Base-by-base conservation (phyloP, 2,113 vertebrate genomes). In the Seriola dumerili region DNA sequence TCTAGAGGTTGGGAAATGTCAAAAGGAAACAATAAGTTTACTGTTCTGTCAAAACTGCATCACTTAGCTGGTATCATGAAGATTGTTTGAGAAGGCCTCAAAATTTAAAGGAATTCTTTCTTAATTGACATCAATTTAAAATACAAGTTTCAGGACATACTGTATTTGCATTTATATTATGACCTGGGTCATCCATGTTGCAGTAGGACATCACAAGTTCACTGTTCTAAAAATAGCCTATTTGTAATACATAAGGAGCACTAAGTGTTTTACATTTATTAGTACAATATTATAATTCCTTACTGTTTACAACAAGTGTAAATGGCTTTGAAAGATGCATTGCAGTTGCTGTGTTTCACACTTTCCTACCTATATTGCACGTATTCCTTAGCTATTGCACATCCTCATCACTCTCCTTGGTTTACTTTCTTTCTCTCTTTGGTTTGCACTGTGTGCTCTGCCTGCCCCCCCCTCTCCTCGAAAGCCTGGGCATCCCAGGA, bases 401-500 rank as follows among this genome's bases (percentile, higher is more conserved):
- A 88, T 86, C 81, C 77, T 88, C 81, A 88, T 86, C 88, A 87
- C 79, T 63, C 46, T 65, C 65, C 46, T 72, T 80, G 67, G 42
- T 79, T 89, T 80, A 80, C 73, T 71, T 58, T 78, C 52, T 83
- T 75, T 83, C 69, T 83, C 62, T 69, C 72, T 76, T 32, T 77
- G 52, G 71, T 81, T 85, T 86, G 52, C 59, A 84, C 52, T 62
- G n/a, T 68, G 29, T 9, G 55, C 59, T 75, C 76, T 48, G 32
- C 69, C 73, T n/a, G n/a, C 44, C 48, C 50, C 69, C 25, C 50
- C 58, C 75, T 32, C 78, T 74, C 58, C 88, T 62, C 40, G 73
- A 83, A 86, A 80, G 84, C 86, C 81, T 67, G 89, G 88, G 82
- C 79, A 94, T 92, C 88, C 84, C 78, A 91, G 91, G 92, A 91